Conservation (phyloP, 2,888 invertebrate species). For the Gandaritis pyraliata region DNA sequence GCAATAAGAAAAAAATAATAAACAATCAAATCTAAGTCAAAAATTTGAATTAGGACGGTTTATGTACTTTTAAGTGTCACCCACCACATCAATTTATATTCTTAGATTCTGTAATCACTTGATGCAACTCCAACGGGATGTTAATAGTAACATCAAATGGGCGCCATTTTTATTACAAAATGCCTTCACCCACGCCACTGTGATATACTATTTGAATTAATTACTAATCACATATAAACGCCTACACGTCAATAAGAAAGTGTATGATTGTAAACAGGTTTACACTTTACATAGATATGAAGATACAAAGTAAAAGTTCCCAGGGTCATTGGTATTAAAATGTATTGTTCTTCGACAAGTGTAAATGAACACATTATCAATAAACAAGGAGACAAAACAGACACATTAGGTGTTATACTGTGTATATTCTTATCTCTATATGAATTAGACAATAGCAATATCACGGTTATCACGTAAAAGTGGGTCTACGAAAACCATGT, state of each 20-base stretch:
- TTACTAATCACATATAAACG: conserved; percentile 61
- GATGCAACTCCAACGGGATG: conserved; percentile 63
- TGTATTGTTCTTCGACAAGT: conserved; percentile 45
- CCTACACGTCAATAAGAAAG: conserved; percentile 55
- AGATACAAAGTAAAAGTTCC: conserved; percentile 49
- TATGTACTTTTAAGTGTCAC: neutral
- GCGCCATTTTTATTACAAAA: conserved; percentile 76
- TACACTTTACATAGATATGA: conserved; percentile 35
- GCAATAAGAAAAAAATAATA: too few relatives aligned
- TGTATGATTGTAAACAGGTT: conserved; percentile 36
- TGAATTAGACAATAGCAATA: neutral
- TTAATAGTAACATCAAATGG: conserved; percentile 65
- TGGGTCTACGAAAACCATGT: too few relatives aligned
- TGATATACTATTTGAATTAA: conserved; percentile 69
- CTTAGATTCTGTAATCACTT: conserved; percentile 55
- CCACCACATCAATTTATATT: conserved; percentile 37
- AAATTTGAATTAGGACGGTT: neutral
- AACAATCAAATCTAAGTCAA: too few relatives aligned
- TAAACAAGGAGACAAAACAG: conserved; percentile 51
- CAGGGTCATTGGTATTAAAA: conserved; percentile 47
- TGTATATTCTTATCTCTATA: neutral
- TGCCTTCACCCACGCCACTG: conserved; percentile 63
- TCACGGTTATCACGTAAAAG: neutral
- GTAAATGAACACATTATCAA: conserved; percentile 53
- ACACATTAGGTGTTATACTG: conserved; percentile 15